Conservation (phyloP, 2,888 invertebrate species). For the Endomychus coccineus region DNA sequence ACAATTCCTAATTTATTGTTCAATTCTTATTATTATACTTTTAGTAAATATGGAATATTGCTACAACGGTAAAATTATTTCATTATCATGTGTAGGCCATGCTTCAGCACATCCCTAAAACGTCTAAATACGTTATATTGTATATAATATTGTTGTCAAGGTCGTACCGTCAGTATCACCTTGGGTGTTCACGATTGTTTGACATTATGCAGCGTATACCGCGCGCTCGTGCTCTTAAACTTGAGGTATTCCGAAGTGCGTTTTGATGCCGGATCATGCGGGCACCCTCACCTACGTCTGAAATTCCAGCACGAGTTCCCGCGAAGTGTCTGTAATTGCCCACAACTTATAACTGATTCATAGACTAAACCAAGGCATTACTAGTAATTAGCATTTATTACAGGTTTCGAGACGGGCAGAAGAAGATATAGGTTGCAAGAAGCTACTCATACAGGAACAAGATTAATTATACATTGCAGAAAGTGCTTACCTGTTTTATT, state of each 20-base stretch:
- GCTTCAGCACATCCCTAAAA: too few relatives aligned
- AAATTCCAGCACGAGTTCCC: constrained; percentile 12
- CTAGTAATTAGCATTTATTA: background rate
- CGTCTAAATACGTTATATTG: too few relatives aligned
- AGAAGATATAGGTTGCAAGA: too few relatives aligned
- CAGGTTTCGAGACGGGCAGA: too few relatives aligned
- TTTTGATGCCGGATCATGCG: constrained; percentile 27
- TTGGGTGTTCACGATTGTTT: constrained; percentile 11
- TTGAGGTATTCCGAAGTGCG: background rate
- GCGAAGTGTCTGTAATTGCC: constrained; percentile 8
- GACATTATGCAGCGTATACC: constrained; percentile 5
- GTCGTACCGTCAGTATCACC: constrained; percentile 11
- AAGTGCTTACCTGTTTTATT: too few relatives aligned
- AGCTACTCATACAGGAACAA: too few relatives aligned
- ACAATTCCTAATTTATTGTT: too few relatives aligned
- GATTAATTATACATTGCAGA: too few relatives aligned
- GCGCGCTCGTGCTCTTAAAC: constrained; percentile 9
- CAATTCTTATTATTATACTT: too few relatives aligned
- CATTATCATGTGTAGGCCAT: too few relatives aligned
- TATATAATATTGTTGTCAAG: constrained; percentile 12
- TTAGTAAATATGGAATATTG: too few relatives aligned
- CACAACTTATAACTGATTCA: constrained; percentile 5
- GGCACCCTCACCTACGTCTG: constrained; percentile 26
- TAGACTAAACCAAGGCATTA: background rate
- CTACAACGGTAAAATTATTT: too few relatives aligned